These are phyloP conservation scores for Phocoena sinus DNA, from an alignment of 2,113 vertebrate species.

Conservation along the genomic window DNA sequence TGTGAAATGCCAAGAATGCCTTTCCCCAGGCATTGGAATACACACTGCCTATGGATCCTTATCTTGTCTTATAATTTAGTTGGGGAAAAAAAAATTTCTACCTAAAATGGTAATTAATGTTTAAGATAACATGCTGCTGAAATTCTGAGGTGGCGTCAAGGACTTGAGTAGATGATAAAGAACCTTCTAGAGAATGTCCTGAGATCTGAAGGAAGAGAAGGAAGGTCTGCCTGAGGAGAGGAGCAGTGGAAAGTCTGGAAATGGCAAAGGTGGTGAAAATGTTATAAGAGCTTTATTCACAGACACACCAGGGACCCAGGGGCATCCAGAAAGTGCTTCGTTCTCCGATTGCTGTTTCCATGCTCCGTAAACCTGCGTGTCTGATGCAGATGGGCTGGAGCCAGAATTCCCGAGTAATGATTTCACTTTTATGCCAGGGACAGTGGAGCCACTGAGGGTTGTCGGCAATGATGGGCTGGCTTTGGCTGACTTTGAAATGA, in stretches of 20 bases:
- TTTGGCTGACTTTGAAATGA: background rate
- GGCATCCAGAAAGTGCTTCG: background rate
- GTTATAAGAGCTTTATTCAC: background rate
- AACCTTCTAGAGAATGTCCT: slow-evolving; percentile 8
- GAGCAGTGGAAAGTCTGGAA: background rate
- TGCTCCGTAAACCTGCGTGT: background rate
- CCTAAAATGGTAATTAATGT: background rate
- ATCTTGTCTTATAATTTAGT: background rate
- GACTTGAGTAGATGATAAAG: background rate
- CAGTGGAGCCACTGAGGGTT: background rate
- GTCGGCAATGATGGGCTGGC: background rate
- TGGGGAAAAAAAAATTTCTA: background rate
- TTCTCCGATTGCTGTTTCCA: background rate
- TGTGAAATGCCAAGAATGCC: background rate
- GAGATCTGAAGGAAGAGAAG: background rate
- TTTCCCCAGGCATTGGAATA: background rate
- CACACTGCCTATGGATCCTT: background rate
- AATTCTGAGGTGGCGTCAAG: background rate
- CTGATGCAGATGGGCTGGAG: background rate
- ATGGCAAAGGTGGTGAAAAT: background rate
- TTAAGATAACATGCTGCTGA: background rate
- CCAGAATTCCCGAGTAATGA: background rate
- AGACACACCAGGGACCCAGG: too few species aligned
- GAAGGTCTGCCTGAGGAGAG: background rate
- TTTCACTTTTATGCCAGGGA: background rate